These are phyloP conservation scores for Thymelicus lineola DNA, from an alignment of 2,888 invertebrate species.

Conservation along the genomic window DNA sequence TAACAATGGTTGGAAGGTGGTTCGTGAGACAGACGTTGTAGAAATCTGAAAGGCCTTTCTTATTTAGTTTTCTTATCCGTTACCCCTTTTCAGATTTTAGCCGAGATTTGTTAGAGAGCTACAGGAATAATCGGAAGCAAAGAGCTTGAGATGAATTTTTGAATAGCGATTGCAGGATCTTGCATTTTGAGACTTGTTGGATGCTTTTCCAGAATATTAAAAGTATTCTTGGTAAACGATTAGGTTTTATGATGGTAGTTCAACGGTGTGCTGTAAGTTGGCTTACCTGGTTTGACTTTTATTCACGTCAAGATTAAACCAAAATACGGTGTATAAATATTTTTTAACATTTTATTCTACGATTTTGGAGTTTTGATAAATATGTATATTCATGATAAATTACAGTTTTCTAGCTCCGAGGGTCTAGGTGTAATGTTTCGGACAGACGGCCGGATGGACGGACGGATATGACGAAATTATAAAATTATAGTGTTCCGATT, in stretches of 20 bases:
- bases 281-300: no score
- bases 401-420: no score
- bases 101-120: constrained; percentile 13
- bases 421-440: no score
- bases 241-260: background rate
- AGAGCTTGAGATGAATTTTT: constrained; percentile 16
- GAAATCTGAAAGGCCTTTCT: constrained; percentile 51
- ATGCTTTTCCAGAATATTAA: constrained; percentile 4
- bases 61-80: constrained; percentile 56
- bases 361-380: no score
- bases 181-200: background rate
- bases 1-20: constrained; percentile 65
- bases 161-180: constrained; percentile 11
- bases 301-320: no score
- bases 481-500: no score
- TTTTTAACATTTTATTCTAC: no score
- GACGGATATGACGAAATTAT: no score
- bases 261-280: background rate
- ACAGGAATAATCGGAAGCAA: constrained; percentile 14
- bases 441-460: no score
- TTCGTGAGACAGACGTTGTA: constrained; percentile 56
- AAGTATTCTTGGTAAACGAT: background rate
- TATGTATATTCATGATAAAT: no score
- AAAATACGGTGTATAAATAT: no score
- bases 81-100: constrained; percentile 40